phyloP scores from a whole-genome alignment of 2,888 invertebrate species.

The Siphlonurus alternatus region DNA sequence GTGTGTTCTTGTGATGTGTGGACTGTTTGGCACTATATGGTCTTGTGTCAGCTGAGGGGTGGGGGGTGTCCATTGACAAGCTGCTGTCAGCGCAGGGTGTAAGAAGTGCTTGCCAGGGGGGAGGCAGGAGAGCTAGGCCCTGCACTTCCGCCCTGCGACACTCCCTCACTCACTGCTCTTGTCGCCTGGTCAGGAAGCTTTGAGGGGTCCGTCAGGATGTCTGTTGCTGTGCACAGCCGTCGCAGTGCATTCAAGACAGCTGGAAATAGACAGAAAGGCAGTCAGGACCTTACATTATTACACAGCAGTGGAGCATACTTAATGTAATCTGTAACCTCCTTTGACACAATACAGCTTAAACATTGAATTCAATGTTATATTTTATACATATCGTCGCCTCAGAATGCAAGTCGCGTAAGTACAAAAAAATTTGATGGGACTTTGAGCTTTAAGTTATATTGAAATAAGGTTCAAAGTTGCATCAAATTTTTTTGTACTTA shows the following conservation, averaged over 20 bases:
- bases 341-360: too few species aligned
- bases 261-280: conserved; percentile 29
- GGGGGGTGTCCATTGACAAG: too few species aligned
- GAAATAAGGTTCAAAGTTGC: too few species aligned
- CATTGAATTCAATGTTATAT: too few species aligned
- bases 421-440: too few species aligned
- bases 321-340: too few species aligned
- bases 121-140: neutral
- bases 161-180: conserved; percentile 39
- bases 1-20: too few species aligned
- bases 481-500: too few species aligned
- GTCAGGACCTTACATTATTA: neutral
- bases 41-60: neutral
- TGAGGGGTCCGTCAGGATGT: conserved; percentile 78
- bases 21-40: neutral
- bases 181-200: conserved; percentile 79
- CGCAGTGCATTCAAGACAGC: conserved; percentile 84
- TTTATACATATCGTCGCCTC: too few species aligned
- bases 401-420: too few species aligned
- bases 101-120: neutral
- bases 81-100: neutral
- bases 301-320: too few species aligned
- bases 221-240: conserved; percentile 79
- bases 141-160: neutral
- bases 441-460: too few species aligned